Conservation (phyloP, 2,888 invertebrate species). For the Dasypolia templi region DNA sequence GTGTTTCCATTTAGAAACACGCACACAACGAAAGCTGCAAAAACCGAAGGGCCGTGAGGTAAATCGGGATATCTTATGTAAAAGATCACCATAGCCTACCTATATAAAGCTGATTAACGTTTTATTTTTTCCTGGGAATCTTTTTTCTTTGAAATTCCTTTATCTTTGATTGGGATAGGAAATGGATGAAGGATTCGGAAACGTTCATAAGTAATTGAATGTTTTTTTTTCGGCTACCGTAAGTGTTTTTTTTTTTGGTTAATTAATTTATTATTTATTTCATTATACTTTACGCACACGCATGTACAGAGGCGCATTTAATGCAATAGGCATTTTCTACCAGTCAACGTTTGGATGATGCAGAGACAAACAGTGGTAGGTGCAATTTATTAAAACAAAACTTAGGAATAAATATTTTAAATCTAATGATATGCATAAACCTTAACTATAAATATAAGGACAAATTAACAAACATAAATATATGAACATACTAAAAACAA, state of each 20-base stretch:
- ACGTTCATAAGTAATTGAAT: constrained; percentile 6
- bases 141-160: not conserved
- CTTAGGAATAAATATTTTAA: too few relatives aligned
- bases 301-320: too few relatives aligned
- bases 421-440: too few relatives aligned
- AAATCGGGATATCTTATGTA: constrained; percentile 65
- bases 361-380: too few relatives aligned
- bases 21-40: constrained; percentile 66
- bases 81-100: constrained; percentile 57
- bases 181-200: constrained; percentile 10
- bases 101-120: constrained; percentile 54
- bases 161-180: constrained; percentile 27
- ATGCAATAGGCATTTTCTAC: too few relatives aligned
- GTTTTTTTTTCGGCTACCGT: not conserved
- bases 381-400: too few relatives aligned
- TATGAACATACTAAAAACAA: too few relatives aligned
- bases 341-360: too few relatives aligned
- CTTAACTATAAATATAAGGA: too few relatives aligned
- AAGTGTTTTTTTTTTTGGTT: not conserved
- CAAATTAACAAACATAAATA: too few relatives aligned
- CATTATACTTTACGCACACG: too few relatives aligned
- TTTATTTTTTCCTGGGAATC: constrained; percentile 31
- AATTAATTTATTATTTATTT: too few relatives aligned
- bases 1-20: constrained; percentile 63
- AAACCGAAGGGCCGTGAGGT: constrained; percentile 63